Base-by-base conservation (phyloP, 1,140 invertebrate species). In the Camponotus floridanus region DNA sequence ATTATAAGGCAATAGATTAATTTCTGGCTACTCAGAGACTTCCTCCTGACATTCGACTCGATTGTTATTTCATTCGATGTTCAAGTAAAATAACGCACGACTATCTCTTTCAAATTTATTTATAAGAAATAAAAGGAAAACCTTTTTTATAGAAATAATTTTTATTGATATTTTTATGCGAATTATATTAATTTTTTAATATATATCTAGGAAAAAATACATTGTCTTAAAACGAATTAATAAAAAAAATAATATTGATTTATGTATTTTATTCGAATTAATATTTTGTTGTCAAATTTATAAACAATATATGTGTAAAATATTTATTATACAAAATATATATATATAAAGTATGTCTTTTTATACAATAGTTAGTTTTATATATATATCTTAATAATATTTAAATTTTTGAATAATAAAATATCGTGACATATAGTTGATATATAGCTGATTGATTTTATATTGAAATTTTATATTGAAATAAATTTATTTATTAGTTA, bases 1-100 rank as follows among this genome's bases (percentile, higher is more conserved):
- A 95, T 95, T 95, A 95, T 90, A 70, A 70, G 87, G 90, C 90
- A 93, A 93, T 93, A 92, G 93, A 95, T 94, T 94, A 95, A 94
- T 95, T 94, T 93, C 91, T 92, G 86, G 33, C 88, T 79, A 86
- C 62, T 90, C 68, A 51, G 64, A 71, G 31, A 57, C 21, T 36
- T 39, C 15, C 62, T 18, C 51, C 70, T 18, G 15, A 42, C 85
- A 73, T 55, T 15, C 26, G n/a, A 79, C 86, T 81, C 70, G 70
- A 88, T 78, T 59, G 45, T 62, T 45, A 13, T 65, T 21, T 68
- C 8, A 0, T 55, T 3, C 21, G 39, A 59, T 3, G 6, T 45
- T 26, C 18, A 6, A 33, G 11, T 59, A 73, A 61, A 83, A 83
- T 61, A 73, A 7, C 26, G 31, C 4, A 73, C 31, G 42, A 55